Conservation (phyloP, 1,140 invertebrate genomes). For the Drosophila lacertosa region DNA sequence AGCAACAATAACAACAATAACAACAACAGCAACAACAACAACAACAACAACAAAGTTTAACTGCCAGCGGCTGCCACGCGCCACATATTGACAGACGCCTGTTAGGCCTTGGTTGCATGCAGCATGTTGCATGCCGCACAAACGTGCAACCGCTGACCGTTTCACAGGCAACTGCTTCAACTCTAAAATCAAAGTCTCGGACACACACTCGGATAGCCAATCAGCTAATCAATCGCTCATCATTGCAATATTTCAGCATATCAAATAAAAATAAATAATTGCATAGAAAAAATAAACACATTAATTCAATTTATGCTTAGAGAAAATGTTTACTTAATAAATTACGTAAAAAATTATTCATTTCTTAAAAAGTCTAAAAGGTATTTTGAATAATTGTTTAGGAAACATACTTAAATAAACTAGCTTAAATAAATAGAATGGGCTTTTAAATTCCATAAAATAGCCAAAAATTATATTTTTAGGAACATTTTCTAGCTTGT, state of each 20-base stretch:
- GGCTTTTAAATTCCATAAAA: no score
- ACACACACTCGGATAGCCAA: slow-evolving; percentile 4
- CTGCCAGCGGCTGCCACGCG: slow-evolving; percentile 20
- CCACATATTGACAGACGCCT: slow-evolving; percentile 23
- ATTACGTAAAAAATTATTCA: no score
- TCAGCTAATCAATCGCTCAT: slow-evolving; percentile 24
- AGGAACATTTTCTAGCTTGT: no score
- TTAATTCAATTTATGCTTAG: not conserved
- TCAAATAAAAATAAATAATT: not conserved
- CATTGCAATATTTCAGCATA: slow-evolving; percentile 12
- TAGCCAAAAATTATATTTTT: no score
- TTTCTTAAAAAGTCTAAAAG: no score
- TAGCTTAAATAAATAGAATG: no score
- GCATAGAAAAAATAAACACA: not conserved
- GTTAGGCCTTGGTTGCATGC: slow-evolving; percentile 15
- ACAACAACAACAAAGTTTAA: not conserved
- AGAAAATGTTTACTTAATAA: no score
- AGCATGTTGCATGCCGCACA: slow-evolving; percentile 6
- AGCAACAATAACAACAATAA: not conserved
- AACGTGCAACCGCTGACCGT: no score
- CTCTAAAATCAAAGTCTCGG: not conserved
- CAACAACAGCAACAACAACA: not conserved
- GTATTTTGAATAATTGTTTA: no score
- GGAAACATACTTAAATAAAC: no score
- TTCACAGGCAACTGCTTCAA: not conserved